Evolutionary conservation across 2,888 invertebrate genomes (phyloP).

Genomic region (Julus scanicus): DNA sequence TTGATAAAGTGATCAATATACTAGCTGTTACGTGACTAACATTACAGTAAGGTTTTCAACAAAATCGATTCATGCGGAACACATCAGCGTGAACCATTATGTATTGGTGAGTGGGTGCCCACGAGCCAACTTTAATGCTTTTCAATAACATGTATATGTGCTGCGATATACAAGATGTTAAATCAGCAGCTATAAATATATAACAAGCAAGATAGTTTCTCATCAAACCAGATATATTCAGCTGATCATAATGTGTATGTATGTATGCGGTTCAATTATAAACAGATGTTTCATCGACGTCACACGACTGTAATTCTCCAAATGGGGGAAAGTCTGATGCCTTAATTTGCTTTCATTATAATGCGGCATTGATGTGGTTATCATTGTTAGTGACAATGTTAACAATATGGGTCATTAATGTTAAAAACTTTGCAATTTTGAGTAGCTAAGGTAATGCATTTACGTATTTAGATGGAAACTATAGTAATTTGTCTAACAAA

Average conservation of each 20-base stretch:
- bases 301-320: background rate
- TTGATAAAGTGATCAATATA: conserved; percentile 6
- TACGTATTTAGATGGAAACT: too few relatives aligned
- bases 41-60: background rate
- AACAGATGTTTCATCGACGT: background rate
- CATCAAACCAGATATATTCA: background rate
- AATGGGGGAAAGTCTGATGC: background rate
- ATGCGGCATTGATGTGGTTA: too few relatives aligned
- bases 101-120: conserved; percentile 12
- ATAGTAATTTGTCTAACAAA: too few relatives aligned
- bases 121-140: conserved; percentile 2
- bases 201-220: background rate
- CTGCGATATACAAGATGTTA: background rate
- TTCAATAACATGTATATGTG: background rate
- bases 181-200: background rate
- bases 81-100: background rate
- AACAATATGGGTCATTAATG: too few relatives aligned
- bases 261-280: background rate
- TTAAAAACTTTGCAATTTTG: too few relatives aligned
- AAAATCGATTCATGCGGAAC: background rate
- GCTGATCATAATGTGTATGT: background rate
- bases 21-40: background rate
- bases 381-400: too few relatives aligned
- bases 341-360: background rate
- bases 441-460: too few relatives aligned